Evolutionary conservation across 2,113 vertebrate species (phyloP).

Genomic region (Anguilla rostrata): DNA sequence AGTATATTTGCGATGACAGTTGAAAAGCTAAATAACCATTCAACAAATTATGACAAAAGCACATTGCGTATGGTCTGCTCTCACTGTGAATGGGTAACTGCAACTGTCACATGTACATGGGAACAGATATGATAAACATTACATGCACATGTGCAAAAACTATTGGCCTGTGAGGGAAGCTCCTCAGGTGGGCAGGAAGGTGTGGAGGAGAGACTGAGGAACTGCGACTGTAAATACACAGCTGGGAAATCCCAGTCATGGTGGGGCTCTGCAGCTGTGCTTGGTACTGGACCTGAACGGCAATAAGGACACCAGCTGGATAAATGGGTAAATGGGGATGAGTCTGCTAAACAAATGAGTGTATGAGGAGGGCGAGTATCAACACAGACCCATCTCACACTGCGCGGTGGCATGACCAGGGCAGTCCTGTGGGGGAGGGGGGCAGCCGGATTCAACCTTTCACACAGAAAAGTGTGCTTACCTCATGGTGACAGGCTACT

Average conservation of each 20-base stretch:
- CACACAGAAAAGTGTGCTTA: slow-evolving; percentile 18
- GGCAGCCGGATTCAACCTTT: neutral
- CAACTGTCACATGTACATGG: no score
- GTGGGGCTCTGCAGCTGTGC: neutral
- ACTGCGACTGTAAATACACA: neutral
- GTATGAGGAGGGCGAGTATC: neutral
- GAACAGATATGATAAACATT: no score
- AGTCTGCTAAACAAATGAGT: neutral
- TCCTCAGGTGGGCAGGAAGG: neutral
- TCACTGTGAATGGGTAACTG: no score
- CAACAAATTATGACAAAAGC: neutral
- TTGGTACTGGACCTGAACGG: neutral
- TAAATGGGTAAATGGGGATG: neutral
- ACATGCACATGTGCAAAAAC: no score
- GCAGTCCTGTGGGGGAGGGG: neutral
- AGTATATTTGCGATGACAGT: neutral
- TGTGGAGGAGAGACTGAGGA: neutral
- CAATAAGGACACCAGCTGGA: neutral
- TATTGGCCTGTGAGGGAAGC: neutral
- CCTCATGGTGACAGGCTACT: slow-evolving; percentile 35
- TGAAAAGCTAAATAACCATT: neutral
- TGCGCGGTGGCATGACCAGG: neutral
- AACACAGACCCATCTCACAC: neutral
- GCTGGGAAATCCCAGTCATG: neutral
- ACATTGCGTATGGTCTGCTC: no score